These are phyloP conservation scores for Zaprionus tsacasi DNA, from an alignment of 1,140 invertebrate genomes.

Conservation along the genomic window DNA sequence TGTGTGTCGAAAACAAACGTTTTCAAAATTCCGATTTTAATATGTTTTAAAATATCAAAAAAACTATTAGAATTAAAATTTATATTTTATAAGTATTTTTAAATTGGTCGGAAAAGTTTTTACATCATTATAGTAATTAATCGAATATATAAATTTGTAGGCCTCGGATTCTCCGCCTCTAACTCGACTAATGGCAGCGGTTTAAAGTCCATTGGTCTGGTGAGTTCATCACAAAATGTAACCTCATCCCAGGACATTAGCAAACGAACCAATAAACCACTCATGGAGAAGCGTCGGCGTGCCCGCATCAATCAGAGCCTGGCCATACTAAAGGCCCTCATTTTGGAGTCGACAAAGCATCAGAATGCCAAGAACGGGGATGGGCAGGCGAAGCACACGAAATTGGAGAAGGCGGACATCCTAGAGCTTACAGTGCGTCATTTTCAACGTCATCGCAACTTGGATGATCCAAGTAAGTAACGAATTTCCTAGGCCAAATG, in stretches of 20 bases:
- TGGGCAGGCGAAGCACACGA: constrained; percentile 90
- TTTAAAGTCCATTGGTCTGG: constrained; percentile 79
- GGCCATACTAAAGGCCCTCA: constrained; percentile 92
- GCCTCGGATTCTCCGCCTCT: constrained; percentile 74
- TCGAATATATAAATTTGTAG: constrained; percentile 26
- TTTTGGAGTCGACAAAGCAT: constrained; percentile 88
- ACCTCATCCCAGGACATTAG: constrained; percentile 83
- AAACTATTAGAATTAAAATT: too few species aligned
- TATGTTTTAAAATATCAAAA: too few species aligned
- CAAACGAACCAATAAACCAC: constrained; percentile 91
- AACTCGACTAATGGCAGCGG: constrained; percentile 74
- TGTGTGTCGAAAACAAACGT: too few species aligned
- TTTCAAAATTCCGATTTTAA: too few species aligned
- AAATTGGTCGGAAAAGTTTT: too few species aligned
- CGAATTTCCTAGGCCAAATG: neutral
- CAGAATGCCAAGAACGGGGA: constrained; percentile 84
- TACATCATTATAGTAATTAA: neutral
- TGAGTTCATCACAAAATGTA: constrained; percentile 83
- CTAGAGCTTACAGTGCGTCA: constrained; percentile 95
- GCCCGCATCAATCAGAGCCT: constrained; percentile 95
- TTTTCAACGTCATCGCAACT: constrained; percentile 89
- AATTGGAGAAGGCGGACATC: constrained; percentile 97
- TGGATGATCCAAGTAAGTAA: constrained; percentile 87
- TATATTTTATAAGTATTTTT: too few species aligned
- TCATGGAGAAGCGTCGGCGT: constrained; percentile 95